Conservation (phyloP, 2,797 vertebrate species). For the Scolopax rusticola region DNA sequence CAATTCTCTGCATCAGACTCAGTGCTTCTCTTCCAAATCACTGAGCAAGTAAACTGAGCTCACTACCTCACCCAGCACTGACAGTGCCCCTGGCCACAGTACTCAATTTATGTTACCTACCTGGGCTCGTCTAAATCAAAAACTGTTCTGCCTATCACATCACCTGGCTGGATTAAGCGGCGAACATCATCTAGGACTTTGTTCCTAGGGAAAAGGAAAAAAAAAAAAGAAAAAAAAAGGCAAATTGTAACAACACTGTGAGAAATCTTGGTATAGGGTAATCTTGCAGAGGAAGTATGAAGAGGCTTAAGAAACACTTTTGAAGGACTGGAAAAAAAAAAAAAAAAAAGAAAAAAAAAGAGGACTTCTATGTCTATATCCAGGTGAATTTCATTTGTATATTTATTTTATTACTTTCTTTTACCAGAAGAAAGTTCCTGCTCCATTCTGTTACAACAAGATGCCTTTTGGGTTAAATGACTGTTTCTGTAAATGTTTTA, state of each 20-base stretch:
- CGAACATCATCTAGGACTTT: slow-evolving; percentile 90
- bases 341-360: background rate
- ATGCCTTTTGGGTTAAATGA: background rate
- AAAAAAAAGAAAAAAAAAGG: background rate
- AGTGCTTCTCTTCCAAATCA: background rate
- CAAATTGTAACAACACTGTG: background rate
- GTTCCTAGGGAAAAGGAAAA: slow-evolving; percentile 76
- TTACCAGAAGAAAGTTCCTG: background rate
- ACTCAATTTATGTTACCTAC: slow-evolving; percentile 72
- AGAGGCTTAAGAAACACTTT: background rate
- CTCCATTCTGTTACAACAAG: background rate
- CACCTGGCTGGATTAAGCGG: slow-evolving; percentile 82
- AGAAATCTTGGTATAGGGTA: background rate
- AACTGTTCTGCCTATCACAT: slow-evolving; percentile 85
- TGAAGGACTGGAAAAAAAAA: background rate
- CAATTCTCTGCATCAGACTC: rapidly evolving
- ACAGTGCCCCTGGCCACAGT: background rate
- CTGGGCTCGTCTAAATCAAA: slow-evolving; percentile 89
- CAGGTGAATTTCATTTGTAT: background rate
- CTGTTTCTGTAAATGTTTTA: background rate
- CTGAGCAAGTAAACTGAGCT: background rate
- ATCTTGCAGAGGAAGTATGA: background rate
- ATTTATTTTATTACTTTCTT: background rate
- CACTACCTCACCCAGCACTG: background rate
- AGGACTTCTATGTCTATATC: background rate